Evolutionary conservation across 2,113 vertebrate species (phyloP), one percentile per base, ranked within the genome.

Genomic region (Xyliphius kryptos): DNA sequence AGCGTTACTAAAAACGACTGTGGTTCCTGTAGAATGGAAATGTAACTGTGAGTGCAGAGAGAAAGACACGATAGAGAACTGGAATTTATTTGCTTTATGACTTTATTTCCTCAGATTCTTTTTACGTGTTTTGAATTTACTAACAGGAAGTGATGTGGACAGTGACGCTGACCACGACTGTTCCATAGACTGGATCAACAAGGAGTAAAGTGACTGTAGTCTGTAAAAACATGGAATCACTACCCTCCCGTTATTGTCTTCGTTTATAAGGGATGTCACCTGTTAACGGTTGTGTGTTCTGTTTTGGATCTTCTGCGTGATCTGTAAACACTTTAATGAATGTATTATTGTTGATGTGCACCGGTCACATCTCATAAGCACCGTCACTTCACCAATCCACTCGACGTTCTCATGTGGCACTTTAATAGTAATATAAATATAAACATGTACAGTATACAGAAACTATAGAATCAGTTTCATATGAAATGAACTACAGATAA

Each of bases 141-240:
- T 60, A 15, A 64, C 51, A 85, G 83, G 74, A 16, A 80, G 77
- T 67, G 76, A 75, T 57, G 79, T 77, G 38, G 75, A 64, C 62
- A 64, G 50, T 2, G 70, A 76, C 56, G 75, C 56, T 14, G 48
- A 70, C 20, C 74, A 78, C 44, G 88, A 93, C 74, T 71, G 79
- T 69, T 90, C 91, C 55, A 89, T 91, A 88, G 88, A 90, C 5
- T 96, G 93, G 93, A 93, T 96, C 77, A 85, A 44, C 9, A 74
- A 83, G 53, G 75, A 84, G 67, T 84, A 80, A 55, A 67, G 40
- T 36, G 40, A 41, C 10, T 32, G 22, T 26, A 32, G 26, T 32
- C 26, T 32, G n/a, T 32, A 32, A 32, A 32, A 32, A 32, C 26
- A 32, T 32, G 4, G 26, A 32, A 32, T 32, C 26, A 32, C 26